Evolutionary conservation across 2,888 invertebrate genomes (phyloP).

Genomic region (Gastracanthus pulcherrimus): DNA sequence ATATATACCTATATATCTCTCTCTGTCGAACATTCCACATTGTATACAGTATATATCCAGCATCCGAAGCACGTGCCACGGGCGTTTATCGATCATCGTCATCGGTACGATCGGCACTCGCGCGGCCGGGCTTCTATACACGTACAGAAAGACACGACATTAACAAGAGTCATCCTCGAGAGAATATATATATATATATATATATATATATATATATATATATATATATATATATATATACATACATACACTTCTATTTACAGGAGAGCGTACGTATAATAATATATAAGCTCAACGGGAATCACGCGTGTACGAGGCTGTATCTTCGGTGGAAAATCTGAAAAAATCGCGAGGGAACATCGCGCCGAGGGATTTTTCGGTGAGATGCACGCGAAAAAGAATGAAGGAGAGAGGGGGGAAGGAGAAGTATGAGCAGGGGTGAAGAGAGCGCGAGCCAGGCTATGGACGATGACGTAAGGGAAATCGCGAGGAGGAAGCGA

Average conservation of each 20-base stretch:
- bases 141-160: not conserved
- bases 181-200: not conserved
- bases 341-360: conserved; percentile 43
- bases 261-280: not conserved
- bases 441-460: no score
- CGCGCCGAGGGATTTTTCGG: conserved; percentile 1
- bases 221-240: not conserved
- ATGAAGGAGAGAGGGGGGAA: no score
- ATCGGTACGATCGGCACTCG: no score
- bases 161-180: no score
- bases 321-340: conserved; percentile 44
- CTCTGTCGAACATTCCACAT: no score
- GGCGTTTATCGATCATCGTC: no score
- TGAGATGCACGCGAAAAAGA: not conserved
- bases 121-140: no score
- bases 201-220: not conserved
- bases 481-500: not conserved
- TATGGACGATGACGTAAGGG: conserved; percentile 28
- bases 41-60: no score
- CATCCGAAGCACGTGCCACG: no score
- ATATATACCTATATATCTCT: not conserved
- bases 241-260: not conserved
- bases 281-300: not conserved
- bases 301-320: not conserved
- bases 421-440: no score